These are phyloP conservation scores for Cylas formicarius DNA, from an alignment of 1,140 invertebrate genomes.

Conservation along the genomic window DNA sequence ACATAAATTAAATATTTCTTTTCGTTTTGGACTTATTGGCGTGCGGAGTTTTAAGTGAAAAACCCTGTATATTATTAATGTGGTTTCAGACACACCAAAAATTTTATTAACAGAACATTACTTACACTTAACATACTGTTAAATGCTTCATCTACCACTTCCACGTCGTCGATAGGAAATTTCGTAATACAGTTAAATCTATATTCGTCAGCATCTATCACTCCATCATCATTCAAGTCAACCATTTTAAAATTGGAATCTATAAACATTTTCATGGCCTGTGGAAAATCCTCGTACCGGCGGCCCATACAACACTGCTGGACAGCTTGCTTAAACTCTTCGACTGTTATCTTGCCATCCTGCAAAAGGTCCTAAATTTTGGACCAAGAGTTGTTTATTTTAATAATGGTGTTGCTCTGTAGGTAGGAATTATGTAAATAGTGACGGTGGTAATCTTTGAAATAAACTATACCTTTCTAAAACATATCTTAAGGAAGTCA, in stretches of 20 bases:
- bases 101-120: too few relatives aligned
- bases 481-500: too few relatives aligned
- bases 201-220: slow-evolving; percentile 71
- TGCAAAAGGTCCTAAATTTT: slow-evolving; percentile 44
- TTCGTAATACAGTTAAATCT: slow-evolving; percentile 73
- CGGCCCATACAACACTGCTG: slow-evolving; percentile 72
- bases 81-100: too few relatives aligned
- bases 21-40: too few relatives aligned
- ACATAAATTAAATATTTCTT: too few relatives aligned
- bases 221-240: slow-evolving; percentile 71
- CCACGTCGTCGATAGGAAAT: slow-evolving; percentile 66
- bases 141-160: slow-evolving; percentile 68
- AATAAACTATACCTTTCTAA: too few relatives aligned
- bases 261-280: slow-evolving; percentile 75
- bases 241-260: slow-evolving; percentile 73
- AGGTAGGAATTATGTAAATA: too few relatives aligned
- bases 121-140: slow-evolving; percentile 69
- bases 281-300: slow-evolving; percentile 69
- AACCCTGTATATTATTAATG: too few relatives aligned
- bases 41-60: too few relatives aligned
- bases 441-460: too few relatives aligned
- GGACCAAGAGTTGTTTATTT: slow-evolving; percentile 7
- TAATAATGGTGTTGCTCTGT: too few relatives aligned
- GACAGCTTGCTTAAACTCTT: slow-evolving; percentile 75
- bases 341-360: slow-evolving; percentile 71